Base-by-base conservation (phyloP, 2,888 invertebrate species). In the Chrysina gloriosa region DNA sequence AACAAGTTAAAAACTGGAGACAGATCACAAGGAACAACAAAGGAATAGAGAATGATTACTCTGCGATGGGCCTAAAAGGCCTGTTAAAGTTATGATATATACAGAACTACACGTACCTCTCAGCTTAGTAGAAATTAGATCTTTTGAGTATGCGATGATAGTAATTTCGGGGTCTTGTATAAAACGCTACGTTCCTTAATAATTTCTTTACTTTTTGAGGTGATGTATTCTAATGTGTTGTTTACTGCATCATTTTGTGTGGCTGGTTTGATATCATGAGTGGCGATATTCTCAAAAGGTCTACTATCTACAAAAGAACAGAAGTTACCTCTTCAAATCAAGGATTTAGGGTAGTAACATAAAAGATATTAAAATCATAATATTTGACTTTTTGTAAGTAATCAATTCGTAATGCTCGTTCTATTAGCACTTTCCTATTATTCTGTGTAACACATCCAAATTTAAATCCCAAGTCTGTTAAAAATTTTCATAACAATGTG, bases 181-280 rank as follows among this genome's bases (percentile, higher is more conserved):
- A 81, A 72, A 31, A 81, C 75, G 69, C 82, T 82, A 21, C 81
- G 71, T 48, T 82, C 78, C 72, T 79, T 77, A 21, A 81, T 67
- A 58, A 82, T 77, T 68, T 79, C 72, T 70, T 77, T 75, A 9
- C 80, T 79, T 70, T 75, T 75, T 19, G 71, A 72, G 19, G 77
- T 74, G 9, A 81, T 76, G 21, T 78, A 75, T 23, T 67, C 66
- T 23, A 66, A 66, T 34, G 68, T 42, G 39, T 70, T 63, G 11
- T 61, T 56, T 29, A 52, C 11, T 23, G 42, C 9, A 21, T 50
- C 25, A 23, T 48, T 63, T 23, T 23, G 7, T 6, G n/a, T 7
- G 1, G 4, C 5, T 23, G 25, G 19, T 48, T 48, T 11, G 3
- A 6, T 29, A 56, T 65, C 50, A 21, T 63, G 36, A 19, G 21